Evolutionary conservation across 2,113 vertebrate species (phyloP), one percentile per base, ranked within the genome.

Genomic region (Plestiodon gilberti): DNA sequence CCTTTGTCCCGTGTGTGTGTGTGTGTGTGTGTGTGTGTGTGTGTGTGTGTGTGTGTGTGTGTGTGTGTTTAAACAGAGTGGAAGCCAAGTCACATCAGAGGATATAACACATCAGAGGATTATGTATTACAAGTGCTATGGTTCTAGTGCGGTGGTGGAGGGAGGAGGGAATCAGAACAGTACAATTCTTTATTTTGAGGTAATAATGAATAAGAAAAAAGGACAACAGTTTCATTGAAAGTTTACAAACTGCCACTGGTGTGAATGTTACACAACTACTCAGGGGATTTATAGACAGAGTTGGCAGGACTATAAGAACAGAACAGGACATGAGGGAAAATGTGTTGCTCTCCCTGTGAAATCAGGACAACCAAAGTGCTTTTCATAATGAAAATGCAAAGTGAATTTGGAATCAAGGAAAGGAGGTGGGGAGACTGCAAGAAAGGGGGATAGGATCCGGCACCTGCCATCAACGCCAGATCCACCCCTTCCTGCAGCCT

Each of bases 341-440:
- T 48, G 78, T 81, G 85, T 48, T 85, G n/a, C 70, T 65, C 23
- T 48, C 1, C 28, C 75, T 88, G 38, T 81, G 13, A 89, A 83
- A 88, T 71, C 74, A 90, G 81, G 55, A 57, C 85, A 88, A 79
- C 7, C 73, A 82, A 90, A 80, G 89, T 67, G 77, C 88, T 48
- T 90, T 57, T 90, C 61, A 84, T 70, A 80, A 87, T 89, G 85
- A 86, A 89, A 84, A 33, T 83, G 83, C 40, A 81, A 78, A 81
- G 64, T 48, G 61, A 78, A 90, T 90, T 90, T 78, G 25, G 59
- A 73, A 69, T 43, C 4, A 74, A 38, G 65, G 14, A 43, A 15
- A 52, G 25, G n/a, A n/a, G n/a, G n/a, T n/a, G n/a, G n/a, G n/a
- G n/a, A n/a, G n/a, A n/a, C n/a, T n/a, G n/a, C n/a, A n/a, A n/a